These are phyloP conservation scores for Akabosia matsudoensis DNA, from an alignment of 1,140 invertebrate species.

Conservation along the genomic window DNA sequence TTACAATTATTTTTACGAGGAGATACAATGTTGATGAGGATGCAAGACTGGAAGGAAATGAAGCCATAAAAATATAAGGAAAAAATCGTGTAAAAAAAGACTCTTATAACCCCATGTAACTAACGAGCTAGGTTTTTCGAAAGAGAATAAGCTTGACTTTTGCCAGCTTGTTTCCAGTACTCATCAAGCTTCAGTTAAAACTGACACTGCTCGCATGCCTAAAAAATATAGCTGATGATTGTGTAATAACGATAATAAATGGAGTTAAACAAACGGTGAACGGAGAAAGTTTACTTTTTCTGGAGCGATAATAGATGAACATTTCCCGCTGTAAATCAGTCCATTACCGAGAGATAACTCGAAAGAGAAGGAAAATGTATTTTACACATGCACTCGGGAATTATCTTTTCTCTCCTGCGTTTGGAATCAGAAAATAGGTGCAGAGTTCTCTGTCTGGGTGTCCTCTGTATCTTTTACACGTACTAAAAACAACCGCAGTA, in stretches of 20 bases:
- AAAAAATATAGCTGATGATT: not conserved
- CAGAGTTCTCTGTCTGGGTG: too few relatives aligned
- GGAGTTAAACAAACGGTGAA: not conserved
- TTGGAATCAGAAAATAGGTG: not conserved
- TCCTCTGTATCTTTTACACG: too few relatives aligned
- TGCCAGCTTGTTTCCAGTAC: too few relatives aligned
- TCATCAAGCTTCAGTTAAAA: not conserved
- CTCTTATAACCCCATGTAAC: not conserved
- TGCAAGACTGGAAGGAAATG: slow-evolving; percentile 4
- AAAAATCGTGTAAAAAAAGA: not conserved
- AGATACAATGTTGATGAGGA: not conserved
- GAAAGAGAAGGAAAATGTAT: not conserved
- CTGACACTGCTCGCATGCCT: not conserved
- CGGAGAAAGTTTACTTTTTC: slow-evolving; percentile 17
- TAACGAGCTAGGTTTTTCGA: not conserved
- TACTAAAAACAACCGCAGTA: too few relatives aligned
- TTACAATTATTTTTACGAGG: slow-evolving; percentile 13
- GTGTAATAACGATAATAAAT: not conserved
- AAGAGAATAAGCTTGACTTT: too few relatives aligned
- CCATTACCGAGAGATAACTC: slow-evolving; percentile 10
- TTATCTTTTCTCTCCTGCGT: not conserved
- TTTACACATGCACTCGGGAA: not conserved
- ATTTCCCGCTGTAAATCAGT: slow-evolving; percentile 22
- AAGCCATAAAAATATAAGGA: slow-evolving; percentile 16
- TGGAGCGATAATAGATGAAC: slow-evolving; percentile 14